These are phyloP conservation scores for Adelosebastes latens DNA, from an alignment of 2,797 vertebrate species.

Conservation along the genomic window DNA sequence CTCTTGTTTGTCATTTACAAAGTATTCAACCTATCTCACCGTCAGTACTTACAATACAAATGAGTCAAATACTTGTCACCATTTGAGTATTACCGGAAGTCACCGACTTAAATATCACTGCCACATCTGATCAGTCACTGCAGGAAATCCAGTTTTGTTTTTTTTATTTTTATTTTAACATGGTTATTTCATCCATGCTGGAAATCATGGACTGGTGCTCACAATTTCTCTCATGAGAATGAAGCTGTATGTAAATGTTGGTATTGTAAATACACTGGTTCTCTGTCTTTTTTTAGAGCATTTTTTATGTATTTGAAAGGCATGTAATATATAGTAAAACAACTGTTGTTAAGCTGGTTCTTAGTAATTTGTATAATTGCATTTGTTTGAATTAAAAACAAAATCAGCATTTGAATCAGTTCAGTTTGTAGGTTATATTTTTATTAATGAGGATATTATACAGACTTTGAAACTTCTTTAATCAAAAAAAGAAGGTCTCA, in stretches of 20 bases:
- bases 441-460: background rate
- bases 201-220: constrained; percentile 89
- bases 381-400: constrained; percentile 81
- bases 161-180: constrained; percentile 22
- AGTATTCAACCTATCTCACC: constrained; percentile 51
- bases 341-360: constrained; percentile 95
- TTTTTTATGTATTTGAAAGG: constrained; percentile 85
- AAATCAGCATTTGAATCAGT: constrained; percentile 49
- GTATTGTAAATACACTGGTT: constrained; percentile 91
- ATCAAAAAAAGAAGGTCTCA: background rate
- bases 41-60: constrained; percentile 41
- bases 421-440: background rate
- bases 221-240: constrained; percentile 63
- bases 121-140: constrained; percentile 41
- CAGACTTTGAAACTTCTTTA: background rate
- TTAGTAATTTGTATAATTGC: constrained; percentile 94
- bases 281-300: constrained; percentile 85
- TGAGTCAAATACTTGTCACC: constrained; percentile 68
- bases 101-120: constrained; percentile 48
- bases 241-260: constrained; percentile 83
- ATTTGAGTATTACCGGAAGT: constrained; percentile 73
- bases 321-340: constrained; percentile 95
- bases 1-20: constrained; percentile 31
- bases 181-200: constrained; percentile 81
- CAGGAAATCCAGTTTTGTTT: constrained; percentile 7